Percentiles rank a stretch among this genome's conserved stretches.
These are phyloP conservation scores for Acronicta leporina DNA, from an alignment of 2,888 invertebrate species.

Conservation along the genomic window DNA sequence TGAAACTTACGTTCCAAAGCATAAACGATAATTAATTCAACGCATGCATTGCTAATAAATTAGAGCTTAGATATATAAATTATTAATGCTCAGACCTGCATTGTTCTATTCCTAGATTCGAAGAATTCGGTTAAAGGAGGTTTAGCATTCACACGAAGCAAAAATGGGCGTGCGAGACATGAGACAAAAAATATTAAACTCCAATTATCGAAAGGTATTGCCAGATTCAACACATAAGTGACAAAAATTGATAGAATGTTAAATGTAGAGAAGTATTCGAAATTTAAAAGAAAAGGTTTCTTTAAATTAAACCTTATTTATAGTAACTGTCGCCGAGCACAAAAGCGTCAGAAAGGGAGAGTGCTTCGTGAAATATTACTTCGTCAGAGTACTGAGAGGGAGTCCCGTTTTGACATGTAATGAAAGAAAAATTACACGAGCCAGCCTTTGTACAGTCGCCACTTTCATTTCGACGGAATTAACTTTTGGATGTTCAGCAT, in stretches of 20 bases:
- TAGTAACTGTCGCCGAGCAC: conserved; percentile 37
- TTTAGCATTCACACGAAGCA: conserved; percentile 38
- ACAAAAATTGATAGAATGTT: conserved; percentile 9
- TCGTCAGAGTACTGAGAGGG: conserved; percentile 48
- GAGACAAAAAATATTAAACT: conserved; percentile 8
- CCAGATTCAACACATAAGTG: conserved; percentile 2
- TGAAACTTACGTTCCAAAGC: conserved; percentile 15
- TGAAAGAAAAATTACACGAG: conserved; percentile 77
- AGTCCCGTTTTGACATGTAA: conserved; percentile 69
- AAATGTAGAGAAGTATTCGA: conserved; percentile 22
- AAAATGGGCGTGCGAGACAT: conserved; percentile 18
- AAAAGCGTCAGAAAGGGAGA: conserved; percentile 52
- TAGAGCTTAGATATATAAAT: conserved; percentile 45
- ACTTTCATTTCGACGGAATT: conserved; percentile 73
- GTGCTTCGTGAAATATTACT: conserved; percentile 58
- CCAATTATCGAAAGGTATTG: neutral
- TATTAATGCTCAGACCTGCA: conserved; percentile 46
- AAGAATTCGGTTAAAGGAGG: conserved; percentile 33
- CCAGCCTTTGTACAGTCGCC: conserved; percentile 64
- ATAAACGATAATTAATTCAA: conserved; percentile 42
- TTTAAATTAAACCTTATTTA: conserved; percentile 55
- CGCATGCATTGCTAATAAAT: conserved; percentile 42
- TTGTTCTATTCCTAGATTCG: conserved; percentile 51
- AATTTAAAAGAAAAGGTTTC: conserved; percentile 47
- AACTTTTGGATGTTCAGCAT: conserved; percentile 66